Evolutionary conservation across 2,888 invertebrate genomes (phyloP).

Genomic region (Amiota mariae): DNA sequence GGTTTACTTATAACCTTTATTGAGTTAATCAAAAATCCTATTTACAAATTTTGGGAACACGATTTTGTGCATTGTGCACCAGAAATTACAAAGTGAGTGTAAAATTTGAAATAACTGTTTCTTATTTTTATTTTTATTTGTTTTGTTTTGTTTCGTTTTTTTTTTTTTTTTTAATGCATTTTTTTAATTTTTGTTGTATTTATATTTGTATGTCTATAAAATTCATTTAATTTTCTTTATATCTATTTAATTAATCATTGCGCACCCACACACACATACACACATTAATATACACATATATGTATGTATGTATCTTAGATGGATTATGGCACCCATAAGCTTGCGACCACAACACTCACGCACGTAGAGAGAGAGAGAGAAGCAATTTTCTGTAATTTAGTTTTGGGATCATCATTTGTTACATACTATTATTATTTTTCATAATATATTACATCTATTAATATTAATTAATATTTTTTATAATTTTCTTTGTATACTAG

Average conservation of each 20-base stretch:
- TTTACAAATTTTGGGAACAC: conserved; percentile 99
- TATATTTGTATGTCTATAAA: background rate
- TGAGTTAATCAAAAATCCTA: conserved; percentile 98
- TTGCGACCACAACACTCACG: too few species aligned
- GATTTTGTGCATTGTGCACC: conserved; percentile 99
- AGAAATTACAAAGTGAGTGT: conserved; percentile 96
- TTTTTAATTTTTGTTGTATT: background rate
- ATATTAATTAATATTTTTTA: too few species aligned
- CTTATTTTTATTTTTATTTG: background rate
- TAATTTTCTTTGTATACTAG: too few species aligned
- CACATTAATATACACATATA: background rate
- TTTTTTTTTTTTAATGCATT: too few species aligned
- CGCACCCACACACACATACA: background rate
- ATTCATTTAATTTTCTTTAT: too few species aligned
- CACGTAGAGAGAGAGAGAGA: too few species aligned
- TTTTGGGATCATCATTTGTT: too few species aligned
- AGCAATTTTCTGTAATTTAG: too few species aligned
- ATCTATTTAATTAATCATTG: background rate
- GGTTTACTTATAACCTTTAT: conserved; percentile 98
- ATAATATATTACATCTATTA: too few species aligned
- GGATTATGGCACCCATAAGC: too few species aligned
- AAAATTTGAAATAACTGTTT: background rate
- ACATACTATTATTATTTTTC: too few species aligned
- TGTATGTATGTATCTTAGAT: too few species aligned
- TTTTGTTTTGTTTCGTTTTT: background rate